phyloP scores from a whole-genome alignment of 2,797 vertebrate genomes.

The Discoglossus pictus region DNA sequence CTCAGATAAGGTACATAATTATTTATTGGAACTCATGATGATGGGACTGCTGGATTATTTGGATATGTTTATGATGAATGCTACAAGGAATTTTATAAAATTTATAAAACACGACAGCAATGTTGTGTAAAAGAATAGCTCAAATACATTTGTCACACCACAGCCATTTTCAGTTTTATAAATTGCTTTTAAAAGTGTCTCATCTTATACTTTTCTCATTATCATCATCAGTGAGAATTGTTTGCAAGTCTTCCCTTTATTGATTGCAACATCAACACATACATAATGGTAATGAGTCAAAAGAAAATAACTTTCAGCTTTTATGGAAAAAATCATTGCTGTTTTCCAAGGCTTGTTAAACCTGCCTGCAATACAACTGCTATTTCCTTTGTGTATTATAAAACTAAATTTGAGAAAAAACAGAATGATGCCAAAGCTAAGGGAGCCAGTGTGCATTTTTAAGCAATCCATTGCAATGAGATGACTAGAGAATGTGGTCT shows the following conservation, averaged over 20 bases:
- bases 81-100: no score
- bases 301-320: background rate
- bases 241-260: background rate
- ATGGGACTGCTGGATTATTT: no score
- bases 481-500: slow-evolving; percentile 21
- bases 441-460: slow-evolving; percentile 10
- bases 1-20: no score
- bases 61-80: no score
- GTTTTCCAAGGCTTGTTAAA: slow-evolving; percentile 21
- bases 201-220: slow-evolving; percentile 1
- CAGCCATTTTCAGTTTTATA: no score
- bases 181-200: no score
- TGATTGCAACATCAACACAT: slow-evolving; percentile 7
- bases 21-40: no score
- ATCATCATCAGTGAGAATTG: slow-evolving; percentile 4
- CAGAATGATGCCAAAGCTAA: slow-evolving; percentile 1
- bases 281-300: slow-evolving; percentile 8
- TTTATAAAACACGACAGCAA: no score
- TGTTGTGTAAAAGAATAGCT: no score
- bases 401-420: background rate
- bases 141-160: no score
- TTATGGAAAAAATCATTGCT: slow-evolving; percentile 18
- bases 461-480: slow-evolving; percentile 27
- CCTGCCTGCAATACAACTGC: background rate
- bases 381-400: slow-evolving; percentile 11